These are phyloP conservation scores for Dicycla oo DNA, from an alignment of 2,888 invertebrate species.

Conservation along the genomic window DNA sequence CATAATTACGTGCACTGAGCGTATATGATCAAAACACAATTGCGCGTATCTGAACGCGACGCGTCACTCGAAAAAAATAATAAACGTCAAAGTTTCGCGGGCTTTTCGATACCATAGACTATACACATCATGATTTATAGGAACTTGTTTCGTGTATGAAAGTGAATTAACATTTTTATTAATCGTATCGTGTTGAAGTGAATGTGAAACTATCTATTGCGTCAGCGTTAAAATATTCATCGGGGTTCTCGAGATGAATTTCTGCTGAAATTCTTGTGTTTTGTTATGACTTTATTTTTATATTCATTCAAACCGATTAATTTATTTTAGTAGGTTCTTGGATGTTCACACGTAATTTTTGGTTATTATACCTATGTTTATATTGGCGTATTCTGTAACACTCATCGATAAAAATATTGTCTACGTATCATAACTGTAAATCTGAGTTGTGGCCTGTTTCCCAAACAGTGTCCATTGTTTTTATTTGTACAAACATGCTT, in stretches of 20 bases:
- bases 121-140: constrained; percentile 68
- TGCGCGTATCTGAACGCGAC: constrained; percentile 71
- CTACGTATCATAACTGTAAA: neutral
- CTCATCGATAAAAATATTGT: neutral
- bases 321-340: constrained; percentile 34
- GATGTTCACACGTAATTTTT: constrained; percentile 48
- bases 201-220: constrained; percentile 85
- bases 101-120: constrained; percentile 68
- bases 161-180: constrained; percentile 85
- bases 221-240: constrained; percentile 78
- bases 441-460: constrained; percentile 68
- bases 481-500: constrained; percentile 52
- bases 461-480: constrained; percentile 62
- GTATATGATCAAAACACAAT: constrained; percentile 73
- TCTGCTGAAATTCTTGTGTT: constrained; percentile 70
- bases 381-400: constrained; percentile 57
- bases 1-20: constrained; percentile 79
- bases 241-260: constrained; percentile 75
- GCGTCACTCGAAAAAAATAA: constrained; percentile 66
- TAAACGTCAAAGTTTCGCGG: constrained; percentile 77
- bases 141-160: constrained; percentile 84
- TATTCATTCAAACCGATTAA: constrained; percentile 40
- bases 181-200: constrained; percentile 84
- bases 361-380: constrained; percentile 26
- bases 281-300: constrained; percentile 56